Percentiles rank a stretch among this genome's conserved stretches.
Conservation (phyloP, 2,888 invertebrate species). For the Helicoverpa assulta region DNA sequence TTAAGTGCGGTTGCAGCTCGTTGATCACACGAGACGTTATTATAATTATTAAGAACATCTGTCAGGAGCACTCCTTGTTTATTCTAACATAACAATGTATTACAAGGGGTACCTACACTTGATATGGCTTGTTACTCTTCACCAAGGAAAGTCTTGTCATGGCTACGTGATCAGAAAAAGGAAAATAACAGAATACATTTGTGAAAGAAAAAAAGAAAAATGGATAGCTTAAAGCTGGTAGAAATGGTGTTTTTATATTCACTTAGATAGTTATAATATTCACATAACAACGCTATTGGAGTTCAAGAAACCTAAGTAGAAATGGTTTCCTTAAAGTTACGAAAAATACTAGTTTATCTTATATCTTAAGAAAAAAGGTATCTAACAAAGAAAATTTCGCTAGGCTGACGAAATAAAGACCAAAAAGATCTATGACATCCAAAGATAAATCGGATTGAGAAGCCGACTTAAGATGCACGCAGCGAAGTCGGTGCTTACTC, state of each 20-base stretch:
- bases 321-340: not conserved
- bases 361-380: not conserved
- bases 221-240: too few species aligned
- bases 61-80: conserved; percentile 19
- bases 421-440: conserved; percentile 37
- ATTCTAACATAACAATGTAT: not conserved
- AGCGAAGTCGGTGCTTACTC: conserved; percentile 19
- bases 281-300: too few species aligned
- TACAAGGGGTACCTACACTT: not conserved
- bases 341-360: too few species aligned
- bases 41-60: conserved; percentile 41
- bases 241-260: too few species aligned
- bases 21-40: conserved; percentile 25
- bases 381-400: not conserved
- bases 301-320: too few species aligned
- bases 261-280: too few species aligned
- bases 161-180: too few species aligned
- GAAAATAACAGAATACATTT: too few species aligned
- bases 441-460: conserved; percentile 48
- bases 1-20: conserved; percentile 30
- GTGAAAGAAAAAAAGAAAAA: too few species aligned
- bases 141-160: too few species aligned
- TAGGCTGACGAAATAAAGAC: not conserved
- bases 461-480: conserved; percentile 47
- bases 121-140: too few species aligned